phyloP scores from a whole-genome alignment of 2,888 invertebrate species.

The Drosophila yooni region DNA sequence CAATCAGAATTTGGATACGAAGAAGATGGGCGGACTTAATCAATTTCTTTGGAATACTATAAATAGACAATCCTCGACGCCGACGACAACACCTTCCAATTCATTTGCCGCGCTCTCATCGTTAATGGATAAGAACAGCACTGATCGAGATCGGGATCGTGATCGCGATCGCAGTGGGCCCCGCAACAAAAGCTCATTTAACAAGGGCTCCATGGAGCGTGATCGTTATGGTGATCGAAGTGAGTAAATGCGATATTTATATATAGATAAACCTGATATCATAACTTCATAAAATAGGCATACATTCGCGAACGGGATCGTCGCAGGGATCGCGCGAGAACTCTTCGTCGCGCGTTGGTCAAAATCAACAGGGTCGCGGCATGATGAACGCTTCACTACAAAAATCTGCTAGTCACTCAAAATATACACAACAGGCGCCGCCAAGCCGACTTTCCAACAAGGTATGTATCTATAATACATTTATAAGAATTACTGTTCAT shows the following conservation, averaged over 20 bases:
- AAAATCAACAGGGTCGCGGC: conserved; percentile 65
- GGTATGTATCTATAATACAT: conserved; percentile 45
- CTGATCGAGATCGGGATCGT: conserved; percentile 71
- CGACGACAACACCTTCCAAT: conserved; percentile 80
- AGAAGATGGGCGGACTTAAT: conserved; percentile 82
- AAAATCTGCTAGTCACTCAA: conserved; percentile 85
- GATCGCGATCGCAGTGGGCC: conserved; percentile 80
- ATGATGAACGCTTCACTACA: conserved; percentile 77
- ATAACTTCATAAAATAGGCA: conserved; percentile 60
- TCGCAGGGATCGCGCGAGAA: conserved; percentile 86
- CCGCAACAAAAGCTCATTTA: conserved; percentile 83
- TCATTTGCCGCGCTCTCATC: conserved; percentile 82
- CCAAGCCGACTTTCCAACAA: conserved; percentile 71
- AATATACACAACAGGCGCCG: conserved; percentile 81
- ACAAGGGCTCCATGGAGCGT: conserved; percentile 83
- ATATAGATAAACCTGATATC: not conserved
- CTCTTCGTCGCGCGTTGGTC: conserved; percentile 81
- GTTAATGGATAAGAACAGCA: conserved; percentile 72
- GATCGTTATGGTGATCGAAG: conserved; percentile 82
- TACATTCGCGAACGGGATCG: conserved; percentile 87
- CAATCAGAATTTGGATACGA: conserved; percentile 79
- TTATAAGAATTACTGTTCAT: not conserved
- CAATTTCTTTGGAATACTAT: conserved; percentile 79
- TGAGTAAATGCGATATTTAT: conserved; percentile 19
- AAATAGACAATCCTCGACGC: conserved; percentile 61